Conservation (phyloP, 2,113 vertebrate genomes). For the Bucco capensis region DNA sequence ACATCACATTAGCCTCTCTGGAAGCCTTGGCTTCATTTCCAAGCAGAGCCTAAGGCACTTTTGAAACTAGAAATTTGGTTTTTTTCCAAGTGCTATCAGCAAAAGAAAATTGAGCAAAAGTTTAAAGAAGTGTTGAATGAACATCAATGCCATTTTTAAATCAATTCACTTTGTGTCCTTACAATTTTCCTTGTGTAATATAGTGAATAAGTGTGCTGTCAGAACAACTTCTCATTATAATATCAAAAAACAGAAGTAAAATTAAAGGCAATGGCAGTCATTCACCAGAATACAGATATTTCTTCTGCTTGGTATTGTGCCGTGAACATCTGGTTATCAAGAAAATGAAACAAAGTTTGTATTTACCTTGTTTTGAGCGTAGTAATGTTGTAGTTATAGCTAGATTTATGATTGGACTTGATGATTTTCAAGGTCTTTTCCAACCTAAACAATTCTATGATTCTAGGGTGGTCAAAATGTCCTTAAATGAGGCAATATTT, state of each 20-base stretch:
- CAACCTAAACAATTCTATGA: neutral
- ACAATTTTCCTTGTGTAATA: neutral
- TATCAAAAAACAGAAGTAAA: neutral
- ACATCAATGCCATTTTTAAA: neutral
- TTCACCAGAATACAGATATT: neutral
- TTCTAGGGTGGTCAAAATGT: neutral
- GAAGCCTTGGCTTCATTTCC: neutral
- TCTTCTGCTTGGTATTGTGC: rapidly evolving
- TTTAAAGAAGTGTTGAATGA: neutral
- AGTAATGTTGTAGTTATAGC: neutral
- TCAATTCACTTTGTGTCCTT: neutral
- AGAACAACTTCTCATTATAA: neutral
- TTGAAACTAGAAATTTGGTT: neutral
- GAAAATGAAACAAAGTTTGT: neutral
- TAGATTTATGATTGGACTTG: neutral
- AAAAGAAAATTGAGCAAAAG: neutral
- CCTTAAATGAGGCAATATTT: neutral
- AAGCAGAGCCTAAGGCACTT: neutral
- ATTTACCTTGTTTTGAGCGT: neutral
- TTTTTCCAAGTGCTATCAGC: neutral
- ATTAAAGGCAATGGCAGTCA: neutral
- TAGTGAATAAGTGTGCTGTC: neutral
- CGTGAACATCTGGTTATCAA: neutral
- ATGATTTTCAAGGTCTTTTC: neutral
- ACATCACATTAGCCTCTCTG: neutral